phyloP scores from a whole-genome alignment of 2,797 vertebrate species.

The Botia kubotai region DNA sequence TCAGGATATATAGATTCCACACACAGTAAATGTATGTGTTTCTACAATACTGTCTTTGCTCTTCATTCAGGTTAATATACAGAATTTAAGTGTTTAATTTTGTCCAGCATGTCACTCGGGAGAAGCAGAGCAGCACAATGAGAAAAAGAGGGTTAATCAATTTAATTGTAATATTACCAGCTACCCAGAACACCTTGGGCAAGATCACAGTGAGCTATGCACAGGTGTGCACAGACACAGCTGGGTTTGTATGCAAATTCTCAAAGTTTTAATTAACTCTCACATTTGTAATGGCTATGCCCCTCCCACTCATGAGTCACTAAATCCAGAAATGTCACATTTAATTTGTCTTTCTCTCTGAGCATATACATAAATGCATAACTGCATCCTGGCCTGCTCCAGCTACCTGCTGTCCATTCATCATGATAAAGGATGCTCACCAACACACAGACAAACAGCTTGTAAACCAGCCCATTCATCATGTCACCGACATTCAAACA shows the following conservation, averaged over 20 bases:
- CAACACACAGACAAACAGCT: conserved; percentile 32
- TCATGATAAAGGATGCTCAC: conserved; percentile 35
- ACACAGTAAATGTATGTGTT: background rate
- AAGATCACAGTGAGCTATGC: conserved; percentile 44
- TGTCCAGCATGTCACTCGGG: conserved; percentile 4
- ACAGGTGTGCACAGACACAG: conserved; percentile 31
- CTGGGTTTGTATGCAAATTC: conserved; percentile 26
- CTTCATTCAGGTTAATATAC: background rate
- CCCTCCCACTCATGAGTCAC: conserved; percentile 18
- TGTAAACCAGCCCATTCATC: conserved; percentile 40
- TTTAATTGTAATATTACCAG: conserved; percentile 30
- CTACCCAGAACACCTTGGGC: conserved; percentile 36
- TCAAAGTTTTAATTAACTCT: conserved; percentile 42
- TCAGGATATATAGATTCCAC: no score
- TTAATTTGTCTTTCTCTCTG: conserved; percentile 8
- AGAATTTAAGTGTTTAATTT: conserved; percentile 14
- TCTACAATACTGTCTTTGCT: background rate
- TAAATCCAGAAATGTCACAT: conserved; percentile 5
- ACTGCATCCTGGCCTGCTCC: conserved; percentile 13
- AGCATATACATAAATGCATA: conserved; percentile 18
- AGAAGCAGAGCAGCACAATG: conserved; percentile 11
- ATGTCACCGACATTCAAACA: conserved; percentile 23
- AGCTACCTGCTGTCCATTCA: conserved; percentile 28
- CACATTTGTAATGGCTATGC: conserved; percentile 4
- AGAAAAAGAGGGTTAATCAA: conserved; percentile 27